These are phyloP conservation scores for Apis cerana DNA, from an alignment of 1,140 invertebrate genomes.

Conservation along the genomic window DNA sequence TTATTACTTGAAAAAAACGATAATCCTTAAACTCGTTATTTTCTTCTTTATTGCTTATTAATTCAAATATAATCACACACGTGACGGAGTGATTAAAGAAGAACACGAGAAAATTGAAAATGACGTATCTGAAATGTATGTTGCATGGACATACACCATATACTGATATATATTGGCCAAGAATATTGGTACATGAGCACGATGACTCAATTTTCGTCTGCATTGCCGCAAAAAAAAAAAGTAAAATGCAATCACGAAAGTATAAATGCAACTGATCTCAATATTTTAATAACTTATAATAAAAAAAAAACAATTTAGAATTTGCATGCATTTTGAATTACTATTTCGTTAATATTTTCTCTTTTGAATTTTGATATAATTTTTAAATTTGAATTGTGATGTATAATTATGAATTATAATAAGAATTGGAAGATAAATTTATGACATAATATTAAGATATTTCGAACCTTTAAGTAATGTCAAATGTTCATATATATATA, in stretches of 20 bases:
- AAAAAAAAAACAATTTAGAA: background rate
- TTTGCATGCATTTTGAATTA: background rate
- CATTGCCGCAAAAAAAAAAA: background rate
- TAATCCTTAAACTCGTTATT: background rate
- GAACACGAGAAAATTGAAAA: constrained; percentile 11
- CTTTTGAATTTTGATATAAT: background rate
- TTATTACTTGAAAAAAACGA: background rate
- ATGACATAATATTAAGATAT: background rate
- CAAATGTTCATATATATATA: background rate
- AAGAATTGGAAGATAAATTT: background rate
- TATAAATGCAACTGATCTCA: background rate
- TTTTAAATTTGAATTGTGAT: background rate
- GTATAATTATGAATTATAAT: background rate
- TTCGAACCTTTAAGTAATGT: background rate
- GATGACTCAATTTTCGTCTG: constrained; percentile 12
- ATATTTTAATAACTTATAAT: background rate
- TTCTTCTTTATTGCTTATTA: background rate
- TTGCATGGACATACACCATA: background rate
- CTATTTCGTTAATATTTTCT: too few species aligned
- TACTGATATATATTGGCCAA: background rate
- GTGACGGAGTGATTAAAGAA: background rate
- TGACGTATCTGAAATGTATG: background rate
- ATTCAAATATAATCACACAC: background rate
- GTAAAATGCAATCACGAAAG: background rate
- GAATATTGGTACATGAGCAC: background rate